Percentiles rank a stretch among this genome's conserved stretches.
Conservation (phyloP, 1,140 invertebrate species). For the Chionoecetes opilio region DNA sequence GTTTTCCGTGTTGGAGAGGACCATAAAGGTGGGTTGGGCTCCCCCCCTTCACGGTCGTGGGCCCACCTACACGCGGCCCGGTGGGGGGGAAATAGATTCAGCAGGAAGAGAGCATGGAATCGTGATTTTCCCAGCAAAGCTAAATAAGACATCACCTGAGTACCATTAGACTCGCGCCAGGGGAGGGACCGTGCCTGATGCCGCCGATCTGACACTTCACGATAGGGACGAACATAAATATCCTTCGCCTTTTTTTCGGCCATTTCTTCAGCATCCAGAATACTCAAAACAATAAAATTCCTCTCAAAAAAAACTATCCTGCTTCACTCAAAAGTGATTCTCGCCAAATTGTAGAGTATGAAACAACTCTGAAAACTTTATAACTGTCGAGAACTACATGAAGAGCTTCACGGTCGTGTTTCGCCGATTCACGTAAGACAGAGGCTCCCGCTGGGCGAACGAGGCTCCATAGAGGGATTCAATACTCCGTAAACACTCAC, state of each 20-base stretch:
- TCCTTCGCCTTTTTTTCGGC: neutral
- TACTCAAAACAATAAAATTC: neutral
- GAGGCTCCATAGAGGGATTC: slow-evolving; percentile 76
- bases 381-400: slow-evolving; percentile 41
- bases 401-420: slow-evolving; percentile 50
- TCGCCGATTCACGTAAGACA: slow-evolving; percentile 72
- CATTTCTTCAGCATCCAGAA: neutral
- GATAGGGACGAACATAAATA: neutral
- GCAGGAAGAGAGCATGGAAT: slow-evolving; percentile 75
- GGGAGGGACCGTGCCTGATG: neutral
- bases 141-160: slow-evolving; percentile 72
- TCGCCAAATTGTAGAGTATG: slow-evolving; percentile 61
- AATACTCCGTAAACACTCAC: slow-evolving; percentile 78
- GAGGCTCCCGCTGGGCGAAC: slow-evolving; percentile 70
- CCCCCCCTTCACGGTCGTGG: slow-evolving; percentile 71
- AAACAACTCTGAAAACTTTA: slow-evolving; percentile 56
- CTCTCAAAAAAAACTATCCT: neutral
- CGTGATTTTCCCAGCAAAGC: slow-evolving; percentile 76
- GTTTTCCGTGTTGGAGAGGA: slow-evolving; percentile 66
- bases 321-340: slow-evolving; percentile 44
- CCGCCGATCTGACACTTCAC: neutral
- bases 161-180: neutral
- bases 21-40: slow-evolving; percentile 63
- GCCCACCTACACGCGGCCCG: slow-evolving; percentile 65
- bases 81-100: slow-evolving; percentile 74